Conservation (phyloP, 2,797 vertebrate species). For the Amblyraja radiata region DNA sequence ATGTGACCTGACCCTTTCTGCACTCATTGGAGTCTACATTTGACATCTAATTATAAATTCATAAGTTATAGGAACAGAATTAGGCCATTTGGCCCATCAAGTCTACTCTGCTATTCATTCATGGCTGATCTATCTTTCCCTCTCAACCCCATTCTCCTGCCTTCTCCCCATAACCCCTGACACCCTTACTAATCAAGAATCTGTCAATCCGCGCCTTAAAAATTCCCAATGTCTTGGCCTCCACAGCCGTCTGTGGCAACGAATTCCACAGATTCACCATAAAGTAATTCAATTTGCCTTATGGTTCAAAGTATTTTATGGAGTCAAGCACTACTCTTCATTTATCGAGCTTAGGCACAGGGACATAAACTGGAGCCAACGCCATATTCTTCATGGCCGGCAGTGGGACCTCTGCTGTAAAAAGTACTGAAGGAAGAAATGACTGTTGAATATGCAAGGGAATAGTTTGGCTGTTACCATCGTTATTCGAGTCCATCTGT, state of each 20-base stretch:
- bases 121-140: too few species aligned
- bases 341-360: neutral
- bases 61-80: too few species aligned
- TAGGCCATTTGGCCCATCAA: too few species aligned
- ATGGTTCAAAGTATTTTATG: neutral
- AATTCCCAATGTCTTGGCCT: neutral
- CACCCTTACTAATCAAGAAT: too few species aligned
- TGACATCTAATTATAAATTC: too few species aligned
- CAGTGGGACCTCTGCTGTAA: neutral
- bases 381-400: neutral
- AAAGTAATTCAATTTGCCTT: neutral
- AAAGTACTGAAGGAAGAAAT: neutral
- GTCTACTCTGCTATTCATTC: too few species aligned
- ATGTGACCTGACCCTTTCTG: neutral
- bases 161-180: too few species aligned
- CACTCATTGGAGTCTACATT: neutral
- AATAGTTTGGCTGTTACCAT: constrained; percentile 67
- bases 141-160: too few species aligned
- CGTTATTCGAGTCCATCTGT: constrained; percentile 98
- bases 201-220: too few species aligned
- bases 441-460: too few species aligned
- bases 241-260: neutral
- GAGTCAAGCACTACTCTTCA: neutral
- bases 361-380: neutral
- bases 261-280: too few species aligned